Conservation (phyloP, 2,113 vertebrate species). For the Perca fluviatilis region DNA sequence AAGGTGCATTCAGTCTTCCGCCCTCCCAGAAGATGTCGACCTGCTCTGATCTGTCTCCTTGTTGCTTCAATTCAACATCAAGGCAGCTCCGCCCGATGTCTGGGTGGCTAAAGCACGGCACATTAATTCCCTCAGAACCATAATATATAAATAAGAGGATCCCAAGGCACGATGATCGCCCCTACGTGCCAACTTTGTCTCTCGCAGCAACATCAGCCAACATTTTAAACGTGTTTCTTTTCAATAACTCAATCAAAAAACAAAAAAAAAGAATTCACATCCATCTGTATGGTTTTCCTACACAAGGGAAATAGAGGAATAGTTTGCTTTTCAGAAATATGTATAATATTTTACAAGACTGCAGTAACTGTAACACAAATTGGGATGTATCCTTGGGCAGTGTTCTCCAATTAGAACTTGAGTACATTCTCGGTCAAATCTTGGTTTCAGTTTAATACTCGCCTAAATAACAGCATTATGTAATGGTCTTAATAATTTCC, state of each 20-base stretch:
- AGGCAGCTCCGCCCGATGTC: constrained; percentile 10
- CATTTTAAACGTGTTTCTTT: constrained; percentile 7
- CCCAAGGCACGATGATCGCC: background rate
- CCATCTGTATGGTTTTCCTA: background rate
- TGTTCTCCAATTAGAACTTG: constrained; percentile 8
- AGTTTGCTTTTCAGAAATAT: constrained; percentile 31
- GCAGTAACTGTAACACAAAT: constrained; percentile 26
- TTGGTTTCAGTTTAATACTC: constrained; percentile 8
- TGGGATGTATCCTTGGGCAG: constrained; percentile 11
- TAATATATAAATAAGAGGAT: constrained; percentile 33
- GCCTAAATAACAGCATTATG: constrained; percentile 30
- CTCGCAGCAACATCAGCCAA: background rate
- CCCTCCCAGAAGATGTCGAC: constrained; percentile 34
- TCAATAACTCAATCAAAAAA: background rate
- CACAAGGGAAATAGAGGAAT: background rate
- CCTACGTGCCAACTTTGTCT: background rate
- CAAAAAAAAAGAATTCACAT: background rate
- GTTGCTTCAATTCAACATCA: constrained; percentile 55
- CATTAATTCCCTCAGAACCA: constrained; percentile 28
- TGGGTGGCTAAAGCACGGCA: constrained; percentile 18
- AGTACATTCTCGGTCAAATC: constrained; percentile 9
- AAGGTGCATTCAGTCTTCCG: constrained; percentile 35
- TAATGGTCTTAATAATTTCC: background rate
- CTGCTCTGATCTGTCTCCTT: constrained; percentile 37
- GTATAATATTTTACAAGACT: constrained; percentile 1